These are phyloP conservation scores for Arbacia lixula DNA, from an alignment of 53 echinoderm and acorn worm species.

Conservation along the genomic window DNA sequence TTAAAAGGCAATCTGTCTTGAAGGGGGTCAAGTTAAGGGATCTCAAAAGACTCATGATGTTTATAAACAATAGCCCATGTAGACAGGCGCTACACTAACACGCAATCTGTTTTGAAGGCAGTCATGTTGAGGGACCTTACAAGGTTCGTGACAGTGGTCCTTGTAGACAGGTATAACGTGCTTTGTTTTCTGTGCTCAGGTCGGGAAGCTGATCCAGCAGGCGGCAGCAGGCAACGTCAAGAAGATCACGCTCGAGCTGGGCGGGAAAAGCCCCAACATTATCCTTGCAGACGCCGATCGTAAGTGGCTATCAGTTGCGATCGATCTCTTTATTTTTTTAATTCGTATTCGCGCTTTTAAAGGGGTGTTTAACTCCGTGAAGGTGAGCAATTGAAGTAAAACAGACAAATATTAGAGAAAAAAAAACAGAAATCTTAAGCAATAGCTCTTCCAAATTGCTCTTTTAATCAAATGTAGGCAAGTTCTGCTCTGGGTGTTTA, in stretches of 20 bases:
- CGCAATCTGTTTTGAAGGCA: no score
- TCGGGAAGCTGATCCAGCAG: conserved; percentile 80
- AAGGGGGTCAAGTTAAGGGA: no score
- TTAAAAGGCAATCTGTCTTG: no score
- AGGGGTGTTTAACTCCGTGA: neutral
- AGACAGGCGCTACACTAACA: no score
- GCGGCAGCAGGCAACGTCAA: conserved; percentile 75
- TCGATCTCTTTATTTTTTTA: neutral
- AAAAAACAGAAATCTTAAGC: neutral
- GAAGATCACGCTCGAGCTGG: conserved; percentile 82
- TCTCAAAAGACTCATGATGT: no score
- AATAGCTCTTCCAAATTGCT: neutral
- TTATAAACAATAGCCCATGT: no score
- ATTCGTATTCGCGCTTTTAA: neutral
- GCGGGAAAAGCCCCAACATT: conserved; percentile 94
- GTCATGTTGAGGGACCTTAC: no score
- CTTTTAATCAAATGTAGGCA: no score
- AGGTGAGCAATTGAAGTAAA: neutral
- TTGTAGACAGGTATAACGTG: no score
- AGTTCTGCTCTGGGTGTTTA: no score
- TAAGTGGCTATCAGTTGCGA: no score
- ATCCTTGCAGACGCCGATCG: conserved; percentile 82
- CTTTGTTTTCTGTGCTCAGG: conserved; percentile 48
- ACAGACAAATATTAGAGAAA: neutral
- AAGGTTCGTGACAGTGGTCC: no score